Evolutionary conservation across 2,888 invertebrate species (phyloP).

Genomic region (Ormyrus pomaceus): DNA sequence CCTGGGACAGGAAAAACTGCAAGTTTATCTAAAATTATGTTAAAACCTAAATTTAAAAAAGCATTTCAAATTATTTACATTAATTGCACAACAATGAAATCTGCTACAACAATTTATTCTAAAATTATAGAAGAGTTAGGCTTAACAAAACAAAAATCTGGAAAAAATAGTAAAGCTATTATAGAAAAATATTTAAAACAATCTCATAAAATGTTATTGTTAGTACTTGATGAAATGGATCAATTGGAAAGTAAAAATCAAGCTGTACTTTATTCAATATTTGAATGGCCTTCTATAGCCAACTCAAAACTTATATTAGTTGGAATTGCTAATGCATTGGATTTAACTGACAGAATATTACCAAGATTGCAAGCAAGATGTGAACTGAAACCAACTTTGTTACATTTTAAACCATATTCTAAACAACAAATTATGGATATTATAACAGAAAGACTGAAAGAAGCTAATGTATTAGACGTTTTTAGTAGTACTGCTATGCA

Average conservation of each 20-base stretch:
- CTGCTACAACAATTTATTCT: constrained; percentile 87
- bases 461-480: constrained; percentile 82
- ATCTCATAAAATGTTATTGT: constrained; percentile 83
- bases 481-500: constrained; percentile 91
- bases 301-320: constrained; percentile 86
- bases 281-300: constrained; percentile 90
- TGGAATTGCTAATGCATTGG: constrained; percentile 96
- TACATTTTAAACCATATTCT: constrained; percentile 95
- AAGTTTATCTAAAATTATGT: constrained; percentile 85
- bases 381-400: constrained; percentile 83
- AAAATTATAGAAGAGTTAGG: constrained; percentile 86
- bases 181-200: constrained; percentile 84
- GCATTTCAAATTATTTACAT: constrained; percentile 83
- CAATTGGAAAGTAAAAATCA: constrained; percentile 91
- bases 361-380: constrained; percentile 89
- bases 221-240: constrained; percentile 97
- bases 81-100: constrained; percentile 93
- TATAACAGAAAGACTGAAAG: constrained; percentile 85
- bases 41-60: constrained; percentile 80
- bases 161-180: constrained; percentile 81
- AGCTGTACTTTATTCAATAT: constrained; percentile 92
- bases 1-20: constrained; percentile 99
- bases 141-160: constrained; percentile 79
- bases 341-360: constrained; percentile 93
- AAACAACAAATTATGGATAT: constrained; percentile 93